Evolutionary conservation across 2,113 vertebrate genomes (phyloP), one percentile per base, ranked within the genome.

Genomic region (Mohoua ochrocephala): DNA sequence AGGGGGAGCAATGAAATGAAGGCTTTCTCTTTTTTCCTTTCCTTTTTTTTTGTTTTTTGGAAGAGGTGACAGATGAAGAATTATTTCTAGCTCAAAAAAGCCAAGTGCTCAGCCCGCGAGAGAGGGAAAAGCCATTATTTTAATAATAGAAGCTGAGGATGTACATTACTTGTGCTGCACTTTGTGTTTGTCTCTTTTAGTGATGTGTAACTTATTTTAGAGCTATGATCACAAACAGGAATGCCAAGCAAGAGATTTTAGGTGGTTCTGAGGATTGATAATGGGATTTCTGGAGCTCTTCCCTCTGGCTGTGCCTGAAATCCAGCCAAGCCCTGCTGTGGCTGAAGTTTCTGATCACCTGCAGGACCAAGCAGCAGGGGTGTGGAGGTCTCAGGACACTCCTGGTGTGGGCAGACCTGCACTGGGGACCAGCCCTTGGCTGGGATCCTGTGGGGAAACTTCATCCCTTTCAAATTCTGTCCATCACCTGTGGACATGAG

Each of bases 91-190:
- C 74, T 87, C 60, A 20, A 22, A 53, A 73, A 83, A 89, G 87
- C 59, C 45, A 64, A 94, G 87, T 79, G 89, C 79, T 94, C 65
- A 85, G 67, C 37, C 57, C 27, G 9, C 6, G 84, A 73, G 86
- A 94, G 92, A 87, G 68, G 30, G 59, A 89, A 80, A 93, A 95
- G 77, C 64, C 85, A 67, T 97, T 95, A 83, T 90, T 96, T 85
- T 84, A 94, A 95, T 92, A 70, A 83, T 26, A 63, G 75, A 67
- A 84, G 67, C 59, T 76, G 60, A 84, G 79, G 90, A 80, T 59
- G 80, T 73, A 6, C 78, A 47, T 88, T 77, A 33, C 82, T 90
- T 84, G 24, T 65, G 61, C 76, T 87, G 81, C 77, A 78, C 69
- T 90, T 60, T 18, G 63, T 95, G 73, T 96, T 94, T 85, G 74